These are phyloP conservation scores for Felis chaus DNA, from an alignment of 2,113 vertebrate genomes.

Conservation along the genomic window DNA sequence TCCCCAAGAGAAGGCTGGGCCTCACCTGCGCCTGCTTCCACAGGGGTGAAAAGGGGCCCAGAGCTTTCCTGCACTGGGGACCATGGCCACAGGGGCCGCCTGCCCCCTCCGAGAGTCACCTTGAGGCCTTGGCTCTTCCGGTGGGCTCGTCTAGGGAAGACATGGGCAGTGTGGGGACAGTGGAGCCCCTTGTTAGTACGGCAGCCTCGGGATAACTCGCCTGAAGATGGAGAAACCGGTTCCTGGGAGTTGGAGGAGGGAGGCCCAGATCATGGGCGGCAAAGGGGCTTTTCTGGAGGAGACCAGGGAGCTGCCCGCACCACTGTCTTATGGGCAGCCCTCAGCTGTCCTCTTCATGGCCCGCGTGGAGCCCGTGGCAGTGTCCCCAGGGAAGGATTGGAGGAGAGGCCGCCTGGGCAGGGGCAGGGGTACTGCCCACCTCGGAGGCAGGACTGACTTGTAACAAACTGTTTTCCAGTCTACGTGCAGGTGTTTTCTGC, in stretches of 20 bases:
- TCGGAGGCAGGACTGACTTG: background rate
- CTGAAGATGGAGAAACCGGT: background rate
- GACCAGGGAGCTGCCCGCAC: rapidly evolving
- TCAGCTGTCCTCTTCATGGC: background rate
- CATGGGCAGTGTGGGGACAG: rapidly evolving
- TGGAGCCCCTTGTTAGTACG: background rate
- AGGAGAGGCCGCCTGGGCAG: no score
- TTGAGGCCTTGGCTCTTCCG: background rate
- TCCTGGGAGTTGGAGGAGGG: background rate
- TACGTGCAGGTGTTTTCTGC: conserved; percentile 46
- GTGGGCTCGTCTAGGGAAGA: background rate
- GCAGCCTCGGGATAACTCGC: background rate
- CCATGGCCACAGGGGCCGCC: rapidly evolving
- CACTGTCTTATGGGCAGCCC: background rate
- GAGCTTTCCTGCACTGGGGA: background rate
- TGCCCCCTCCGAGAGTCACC: background rate
- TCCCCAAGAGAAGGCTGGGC: background rate
- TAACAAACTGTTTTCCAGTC: conserved; percentile 61
- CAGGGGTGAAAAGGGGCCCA: rapidly evolving
- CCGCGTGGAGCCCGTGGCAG: rapidly evolving
- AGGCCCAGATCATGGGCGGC: no score
- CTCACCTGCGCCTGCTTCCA: rapidly evolving
- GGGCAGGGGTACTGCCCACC: background rate
- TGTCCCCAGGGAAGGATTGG: background rate
- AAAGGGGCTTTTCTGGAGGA: background rate